phyloP scores from a whole-genome alignment of 2,888 invertebrate species.

The Oligia fasciuncula region DNA sequence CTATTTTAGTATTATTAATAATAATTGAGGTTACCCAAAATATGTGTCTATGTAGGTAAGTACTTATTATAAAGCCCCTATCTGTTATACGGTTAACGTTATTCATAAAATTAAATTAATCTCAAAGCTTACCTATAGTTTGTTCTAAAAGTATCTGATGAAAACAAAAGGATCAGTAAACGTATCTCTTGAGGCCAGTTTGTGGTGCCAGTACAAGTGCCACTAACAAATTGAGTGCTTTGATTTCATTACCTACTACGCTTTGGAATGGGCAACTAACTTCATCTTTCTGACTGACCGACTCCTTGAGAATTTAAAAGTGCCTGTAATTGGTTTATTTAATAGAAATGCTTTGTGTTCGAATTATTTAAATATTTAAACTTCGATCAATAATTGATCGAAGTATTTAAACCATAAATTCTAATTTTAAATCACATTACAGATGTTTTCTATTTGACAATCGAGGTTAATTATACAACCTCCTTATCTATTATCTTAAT shows the following conservation, averaged over 20 bases:
- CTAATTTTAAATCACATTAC: background rate
- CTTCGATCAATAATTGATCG: too few species aligned
- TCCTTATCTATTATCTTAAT: background rate
- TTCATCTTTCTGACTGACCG: too few species aligned
- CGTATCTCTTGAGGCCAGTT: too few species aligned
- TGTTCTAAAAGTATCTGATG: background rate
- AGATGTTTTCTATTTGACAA: background rate
- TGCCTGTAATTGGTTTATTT: too few species aligned
- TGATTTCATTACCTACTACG: too few species aligned
- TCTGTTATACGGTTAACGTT: background rate
- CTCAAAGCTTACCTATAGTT: background rate
- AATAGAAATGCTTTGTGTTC: too few species aligned
- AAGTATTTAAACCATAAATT: background rate
- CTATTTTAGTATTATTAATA: conserved; percentile 11
- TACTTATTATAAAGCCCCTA: background rate
- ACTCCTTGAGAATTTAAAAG: too few species aligned
- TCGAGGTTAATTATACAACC: background rate
- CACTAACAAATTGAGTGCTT: background rate
- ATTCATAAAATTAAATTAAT: conserved; percentile 3
- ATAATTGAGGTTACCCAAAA: conserved; percentile 13
- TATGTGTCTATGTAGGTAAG: background rate
- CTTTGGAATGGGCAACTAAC: too few species aligned
- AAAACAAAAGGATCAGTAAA: background rate
- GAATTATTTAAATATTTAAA: too few species aligned
- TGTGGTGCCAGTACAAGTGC: background rate